phyloP scores from a whole-genome alignment of 2,113 vertebrate genomes.

The zebrafish (Danio rerio) region DNA sequence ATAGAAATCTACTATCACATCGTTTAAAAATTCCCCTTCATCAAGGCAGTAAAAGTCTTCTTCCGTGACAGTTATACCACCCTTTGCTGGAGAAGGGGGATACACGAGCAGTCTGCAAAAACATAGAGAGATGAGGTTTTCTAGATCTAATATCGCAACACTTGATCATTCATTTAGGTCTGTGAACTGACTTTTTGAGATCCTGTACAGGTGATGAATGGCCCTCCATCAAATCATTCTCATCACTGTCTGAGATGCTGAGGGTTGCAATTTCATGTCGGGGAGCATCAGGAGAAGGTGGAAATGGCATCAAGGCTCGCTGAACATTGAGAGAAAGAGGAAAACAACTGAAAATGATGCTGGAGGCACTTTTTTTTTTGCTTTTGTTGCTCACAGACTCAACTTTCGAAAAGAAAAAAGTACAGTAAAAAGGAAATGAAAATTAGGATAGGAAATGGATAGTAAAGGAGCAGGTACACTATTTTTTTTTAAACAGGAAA shows the following conservation, averaged over 20 bases:
- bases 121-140: background rate
- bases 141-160: background rate
- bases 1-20: constrained; percentile 94
- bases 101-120: constrained; percentile 84
- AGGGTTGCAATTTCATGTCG: constrained; percentile 16
- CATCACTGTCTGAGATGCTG: constrained; percentile 62
- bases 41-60: constrained; percentile 88
- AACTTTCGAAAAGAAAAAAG: background rate
- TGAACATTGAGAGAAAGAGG: constrained; percentile 13
- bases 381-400: background rate
- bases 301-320: background rate
- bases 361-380: background rate
- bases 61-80: constrained; percentile 88
- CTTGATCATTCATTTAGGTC: background rate
- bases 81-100: constrained; percentile 88
- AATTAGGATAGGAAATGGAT: background rate
- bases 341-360: background rate
- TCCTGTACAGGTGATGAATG: constrained; percentile 81
- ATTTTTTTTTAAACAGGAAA: no score
- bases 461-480: no score
- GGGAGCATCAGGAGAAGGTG: background rate
- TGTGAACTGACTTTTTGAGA: constrained; percentile 82
- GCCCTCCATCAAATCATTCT: constrained; percentile 78
- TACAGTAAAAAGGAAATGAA: background rate
- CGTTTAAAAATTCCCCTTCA: constrained; percentile 89